Percentiles rank a stretch among this genome's conserved stretches.
phyloP scores from a whole-genome alignment of 2,797 vertebrate genomes.

The Momotus momota region DNA sequence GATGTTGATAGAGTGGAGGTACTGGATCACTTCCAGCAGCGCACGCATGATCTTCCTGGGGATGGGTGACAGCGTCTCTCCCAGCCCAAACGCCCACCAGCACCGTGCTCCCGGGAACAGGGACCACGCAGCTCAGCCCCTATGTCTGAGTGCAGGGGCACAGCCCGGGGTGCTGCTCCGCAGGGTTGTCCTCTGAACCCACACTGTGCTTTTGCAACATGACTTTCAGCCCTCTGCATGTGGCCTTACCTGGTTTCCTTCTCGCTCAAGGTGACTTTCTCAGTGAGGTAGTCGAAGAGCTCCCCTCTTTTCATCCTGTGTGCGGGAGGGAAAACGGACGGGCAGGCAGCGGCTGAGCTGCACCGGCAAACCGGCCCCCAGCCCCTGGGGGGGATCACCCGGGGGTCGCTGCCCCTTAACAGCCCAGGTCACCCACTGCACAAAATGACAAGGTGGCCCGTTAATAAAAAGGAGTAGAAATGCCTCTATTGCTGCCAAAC shows the following conservation, averaged over 20 bases:
- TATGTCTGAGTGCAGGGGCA: fast-evolving
- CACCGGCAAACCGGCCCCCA: background rate
- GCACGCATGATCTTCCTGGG: slow-evolving; percentile 93
- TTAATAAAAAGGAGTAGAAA: background rate
- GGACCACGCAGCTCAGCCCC: background rate
- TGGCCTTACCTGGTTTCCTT: slow-evolving; percentile 93
- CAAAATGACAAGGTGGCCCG: background rate
- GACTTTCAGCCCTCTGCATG: background rate
- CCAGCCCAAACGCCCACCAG: fast-evolving
- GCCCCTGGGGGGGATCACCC: background rate
- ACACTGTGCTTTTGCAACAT: fast-evolving
- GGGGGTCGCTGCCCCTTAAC: background rate
- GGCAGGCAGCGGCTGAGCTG: background rate
- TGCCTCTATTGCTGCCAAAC: background rate
- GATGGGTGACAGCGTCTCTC: background rate
- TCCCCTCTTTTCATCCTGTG: slow-evolving; percentile 95
- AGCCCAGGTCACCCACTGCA: background rate
- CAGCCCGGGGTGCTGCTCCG: background rate
- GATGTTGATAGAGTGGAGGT: slow-evolving; percentile 90
- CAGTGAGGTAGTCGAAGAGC: slow-evolving; percentile 98
- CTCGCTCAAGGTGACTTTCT: slow-evolving; percentile 95
- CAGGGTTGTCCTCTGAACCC: background rate
- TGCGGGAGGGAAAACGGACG: fast-evolving
- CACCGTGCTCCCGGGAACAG: fast-evolving
- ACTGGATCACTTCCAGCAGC: slow-evolving; percentile 91